phyloP scores from a whole-genome alignment of 37 sponge, comb jelly and placozoan genomes.

The Eunapius fragilis region DNA sequence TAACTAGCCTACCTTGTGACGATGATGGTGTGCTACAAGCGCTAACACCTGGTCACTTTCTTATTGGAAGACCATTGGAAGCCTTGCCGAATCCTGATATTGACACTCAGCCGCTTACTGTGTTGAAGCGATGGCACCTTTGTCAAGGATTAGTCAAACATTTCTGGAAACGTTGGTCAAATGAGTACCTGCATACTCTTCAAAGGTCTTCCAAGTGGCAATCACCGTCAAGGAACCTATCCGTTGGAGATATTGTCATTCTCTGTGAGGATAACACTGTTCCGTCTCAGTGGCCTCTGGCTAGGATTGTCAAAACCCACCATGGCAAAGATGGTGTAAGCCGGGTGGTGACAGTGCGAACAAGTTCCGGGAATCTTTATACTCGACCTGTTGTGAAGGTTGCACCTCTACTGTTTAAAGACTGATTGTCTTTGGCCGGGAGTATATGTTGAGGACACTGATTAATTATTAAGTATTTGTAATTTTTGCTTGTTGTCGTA shows the following conservation, averaged over 20 bases:
- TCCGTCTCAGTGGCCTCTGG: constrained; percentile 32
- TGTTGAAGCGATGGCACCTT: background rate
- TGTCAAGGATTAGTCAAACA: constrained; percentile 1
- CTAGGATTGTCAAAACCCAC: constrained; percentile 8
- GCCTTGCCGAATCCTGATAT: background rate
- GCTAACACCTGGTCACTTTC: constrained; percentile 26
- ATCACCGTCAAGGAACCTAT: background rate
- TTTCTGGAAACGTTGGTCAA: constrained; percentile 35
- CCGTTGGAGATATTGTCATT: constrained; percentile 3
- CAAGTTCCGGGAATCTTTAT: too few relatives aligned
- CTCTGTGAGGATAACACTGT: constrained; percentile 3
- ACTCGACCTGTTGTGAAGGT: too few relatives aligned
- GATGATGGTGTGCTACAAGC: background rate
- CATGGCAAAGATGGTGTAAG: constrained; percentile 19
- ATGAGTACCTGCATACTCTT: constrained; percentile 23
- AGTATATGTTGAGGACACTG: too few relatives aligned
- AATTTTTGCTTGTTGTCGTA: too few relatives aligned
- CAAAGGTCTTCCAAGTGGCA: constrained; percentile 8
- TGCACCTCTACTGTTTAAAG: too few relatives aligned
- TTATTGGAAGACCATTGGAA: constrained; percentile 8
- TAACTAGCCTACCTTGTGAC: background rate
- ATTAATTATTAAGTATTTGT: too few relatives aligned
- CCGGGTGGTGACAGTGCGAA: background rate
- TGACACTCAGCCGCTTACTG: constrained; percentile 1
- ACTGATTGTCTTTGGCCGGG: background rate